phyloP scores from a whole-genome alignment of 2,888 invertebrate species.

The Acleris cristana region DNA sequence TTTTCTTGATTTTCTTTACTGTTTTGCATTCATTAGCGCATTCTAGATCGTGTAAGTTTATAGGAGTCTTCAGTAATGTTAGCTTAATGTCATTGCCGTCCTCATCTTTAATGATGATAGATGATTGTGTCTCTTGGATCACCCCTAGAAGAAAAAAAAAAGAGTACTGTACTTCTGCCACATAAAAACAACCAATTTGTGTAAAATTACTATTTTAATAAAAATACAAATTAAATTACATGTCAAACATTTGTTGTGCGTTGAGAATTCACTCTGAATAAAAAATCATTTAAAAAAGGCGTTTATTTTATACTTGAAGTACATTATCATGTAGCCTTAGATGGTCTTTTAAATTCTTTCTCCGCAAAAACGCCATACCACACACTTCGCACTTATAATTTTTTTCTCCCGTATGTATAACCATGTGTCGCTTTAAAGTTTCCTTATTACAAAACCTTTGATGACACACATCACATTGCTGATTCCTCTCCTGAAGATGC shows the following conservation, averaged over 20 bases:
- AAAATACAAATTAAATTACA: conserved; percentile 21
- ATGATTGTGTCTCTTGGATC: conserved; percentile 60
- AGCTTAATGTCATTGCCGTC: conserved; percentile 59
- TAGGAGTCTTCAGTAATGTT: conserved; percentile 59
- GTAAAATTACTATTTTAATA: conserved; percentile 25
- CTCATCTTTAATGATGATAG: conserved; percentile 59
- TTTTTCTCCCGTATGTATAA: conserved; percentile 82
- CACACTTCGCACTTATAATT: conserved; percentile 83
- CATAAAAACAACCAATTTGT: conserved; percentile 21
- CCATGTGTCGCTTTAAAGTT: conserved; percentile 82
- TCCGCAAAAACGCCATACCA: conserved; percentile 74
- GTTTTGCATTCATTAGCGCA: conserved; percentile 46
- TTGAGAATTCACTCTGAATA: background rate
- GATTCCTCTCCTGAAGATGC: conserved; percentile 77
- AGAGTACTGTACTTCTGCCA: conserved; percentile 12
- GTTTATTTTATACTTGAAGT: conserved; percentile 34
- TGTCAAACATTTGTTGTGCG: conserved; percentile 17
- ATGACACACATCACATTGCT: conserved; percentile 80
- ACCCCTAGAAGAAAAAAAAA: conserved; percentile 62
- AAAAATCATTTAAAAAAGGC: background rate
- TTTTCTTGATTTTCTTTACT: conserved; percentile 14
- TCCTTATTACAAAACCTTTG: conserved; percentile 82
- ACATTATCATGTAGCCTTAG: conserved; percentile 68
- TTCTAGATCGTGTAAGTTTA: conserved; percentile 53
- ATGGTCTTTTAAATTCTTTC: conserved; percentile 77